These are phyloP conservation scores for Phyto melanocephala DNA, from an alignment of 2,888 invertebrate genomes.

Conservation along the genomic window DNA sequence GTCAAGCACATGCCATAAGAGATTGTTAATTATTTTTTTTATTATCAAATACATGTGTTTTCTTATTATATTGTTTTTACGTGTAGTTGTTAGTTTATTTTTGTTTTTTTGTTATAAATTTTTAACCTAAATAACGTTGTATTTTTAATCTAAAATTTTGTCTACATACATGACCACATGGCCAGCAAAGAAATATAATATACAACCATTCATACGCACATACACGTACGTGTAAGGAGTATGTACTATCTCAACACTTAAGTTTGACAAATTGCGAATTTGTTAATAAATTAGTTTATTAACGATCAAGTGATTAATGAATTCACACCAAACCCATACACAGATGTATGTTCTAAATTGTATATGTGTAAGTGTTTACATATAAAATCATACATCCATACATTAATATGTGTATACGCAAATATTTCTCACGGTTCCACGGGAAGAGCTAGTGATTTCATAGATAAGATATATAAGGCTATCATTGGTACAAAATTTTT, in stretches of 20 bases:
- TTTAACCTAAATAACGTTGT: slow-evolving; percentile 58
- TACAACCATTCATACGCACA: not conserved
- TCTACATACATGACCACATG: slow-evolving; percentile 6
- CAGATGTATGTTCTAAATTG: too few relatives aligned
- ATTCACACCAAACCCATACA: slow-evolving; percentile 22
- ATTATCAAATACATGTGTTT: not conserved
- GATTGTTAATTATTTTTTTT: slow-evolving; percentile 21
- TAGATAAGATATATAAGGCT: too few relatives aligned
- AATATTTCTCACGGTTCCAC: too few relatives aligned
- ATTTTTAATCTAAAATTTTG: slow-evolving; percentile 41
- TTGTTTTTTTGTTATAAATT: slow-evolving; percentile 4
- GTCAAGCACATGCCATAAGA: slow-evolving; percentile 1
- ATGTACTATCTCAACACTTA: slow-evolving; percentile 29
- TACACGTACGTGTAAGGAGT: not conserved
- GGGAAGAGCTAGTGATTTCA: too few relatives aligned
- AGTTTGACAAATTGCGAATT: slow-evolving; percentile 61
- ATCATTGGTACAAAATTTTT: too few relatives aligned
- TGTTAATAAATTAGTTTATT: slow-evolving; percentile 64
- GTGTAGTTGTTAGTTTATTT: not conserved
- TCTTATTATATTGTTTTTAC: not conserved
- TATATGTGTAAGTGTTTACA: too few relatives aligned
- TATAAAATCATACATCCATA: too few relatives aligned
- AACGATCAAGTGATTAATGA: slow-evolving; percentile 59
- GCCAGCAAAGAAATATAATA: not conserved
- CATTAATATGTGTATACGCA: too few relatives aligned